These are phyloP conservation scores for Phanerotoma sp. DNA, from an alignment of 2,888 invertebrate species.

Conservation along the genomic window DNA sequence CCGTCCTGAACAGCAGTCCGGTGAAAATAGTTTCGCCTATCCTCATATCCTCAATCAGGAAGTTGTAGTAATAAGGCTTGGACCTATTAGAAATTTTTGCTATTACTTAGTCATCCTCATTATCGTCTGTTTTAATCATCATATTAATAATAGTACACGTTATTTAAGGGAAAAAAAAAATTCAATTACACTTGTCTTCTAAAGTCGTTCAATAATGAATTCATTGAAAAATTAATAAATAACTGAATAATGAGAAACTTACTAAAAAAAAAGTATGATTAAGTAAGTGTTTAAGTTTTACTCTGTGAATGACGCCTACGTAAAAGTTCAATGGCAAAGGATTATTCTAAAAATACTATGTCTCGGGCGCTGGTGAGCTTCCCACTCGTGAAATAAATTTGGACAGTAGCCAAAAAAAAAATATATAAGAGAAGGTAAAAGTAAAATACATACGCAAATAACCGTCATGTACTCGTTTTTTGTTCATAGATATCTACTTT, in stretches of 20 bases:
- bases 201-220: too few species aligned
- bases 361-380: slow-evolving; percentile 14
- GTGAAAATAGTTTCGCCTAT: too few species aligned
- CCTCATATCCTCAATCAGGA: too few species aligned
- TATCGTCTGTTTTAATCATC: too few species aligned
- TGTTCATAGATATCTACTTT: slow-evolving; percentile 20
- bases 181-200: too few species aligned
- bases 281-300: neutral
- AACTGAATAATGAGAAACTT: slow-evolving; percentile 1
- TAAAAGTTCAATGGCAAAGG: slow-evolving; percentile 32
- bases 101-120: too few species aligned
- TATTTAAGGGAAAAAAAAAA: too few species aligned
- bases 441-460: slow-evolving; percentile 25
- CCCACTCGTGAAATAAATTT: slow-evolving; percentile 20
- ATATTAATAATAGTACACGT: too few species aligned
- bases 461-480: neutral
- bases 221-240: slow-evolving; percentile 3
- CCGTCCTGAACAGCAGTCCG: too few species aligned
- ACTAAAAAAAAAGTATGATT: neutral
- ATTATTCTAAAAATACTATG: slow-evolving; percentile 35
- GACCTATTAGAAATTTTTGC: too few species aligned
- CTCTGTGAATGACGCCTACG: slow-evolving; percentile 36
- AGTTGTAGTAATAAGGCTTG: too few species aligned
- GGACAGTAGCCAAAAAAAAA: slow-evolving; percentile 27
- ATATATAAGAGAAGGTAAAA: slow-evolving; percentile 26